These are phyloP conservation scores for Margaritifera margaritifera DNA, from an alignment of 2,888 invertebrate genomes.

Conservation along the genomic window DNA sequence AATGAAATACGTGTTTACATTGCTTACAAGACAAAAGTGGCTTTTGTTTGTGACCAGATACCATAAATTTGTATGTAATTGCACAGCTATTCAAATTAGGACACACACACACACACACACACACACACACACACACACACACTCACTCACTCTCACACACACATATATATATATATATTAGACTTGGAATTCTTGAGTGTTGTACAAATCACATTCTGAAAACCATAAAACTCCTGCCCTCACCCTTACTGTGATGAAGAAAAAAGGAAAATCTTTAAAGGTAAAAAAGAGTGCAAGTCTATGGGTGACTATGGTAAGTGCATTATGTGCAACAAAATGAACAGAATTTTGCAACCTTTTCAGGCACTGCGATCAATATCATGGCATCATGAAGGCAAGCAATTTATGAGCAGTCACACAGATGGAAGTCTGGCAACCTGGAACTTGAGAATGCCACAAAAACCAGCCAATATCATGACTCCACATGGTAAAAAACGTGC, in stretches of 20 bases:
- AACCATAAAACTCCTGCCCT: not conserved
- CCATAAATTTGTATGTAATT: too few relatives aligned
- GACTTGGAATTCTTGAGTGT: constrained; percentile 1
- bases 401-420: constrained; percentile 93
- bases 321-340: too few relatives aligned
- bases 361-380: constrained; percentile 84
- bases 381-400: constrained; percentile 99
- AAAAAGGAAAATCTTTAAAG: not conserved
- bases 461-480: constrained; percentile 87
- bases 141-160: too few relatives aligned
- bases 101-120: too few relatives aligned
- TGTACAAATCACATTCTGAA: constrained; percentile 4
- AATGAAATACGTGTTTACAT: not conserved
- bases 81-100: too few relatives aligned
- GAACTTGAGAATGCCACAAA: constrained; percentile 84
- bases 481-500: constrained; percentile 86
- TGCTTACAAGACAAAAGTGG: not conserved
- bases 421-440: constrained; percentile 97
- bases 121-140: too few relatives aligned
- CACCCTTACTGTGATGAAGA: not conserved
- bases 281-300: not conserved
- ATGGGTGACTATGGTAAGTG: not conserved
- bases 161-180: not conserved
- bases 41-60: not conserved
- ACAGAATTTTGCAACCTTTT: constrained; percentile 8